These are phyloP conservation scores for Harpagifer antarcticus DNA, from an alignment of 2,797 vertebrate species.

Conservation along the genomic window DNA sequence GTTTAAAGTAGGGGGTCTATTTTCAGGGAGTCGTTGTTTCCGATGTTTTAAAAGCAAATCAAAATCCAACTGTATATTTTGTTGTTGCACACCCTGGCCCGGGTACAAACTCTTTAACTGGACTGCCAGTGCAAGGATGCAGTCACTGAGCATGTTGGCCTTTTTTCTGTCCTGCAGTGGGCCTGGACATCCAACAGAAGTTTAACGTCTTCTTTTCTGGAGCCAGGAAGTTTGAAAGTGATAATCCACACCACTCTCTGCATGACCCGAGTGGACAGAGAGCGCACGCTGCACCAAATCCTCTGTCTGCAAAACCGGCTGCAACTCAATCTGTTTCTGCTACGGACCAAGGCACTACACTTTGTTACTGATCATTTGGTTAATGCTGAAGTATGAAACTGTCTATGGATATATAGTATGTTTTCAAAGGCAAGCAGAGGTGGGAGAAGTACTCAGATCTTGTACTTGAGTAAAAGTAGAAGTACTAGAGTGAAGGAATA, in stretches of 20 bases:
- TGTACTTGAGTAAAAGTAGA: too few species aligned
- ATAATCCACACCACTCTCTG: slow-evolving; percentile 51
- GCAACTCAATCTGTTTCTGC: slow-evolving; percentile 28
- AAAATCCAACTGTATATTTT: too few species aligned
- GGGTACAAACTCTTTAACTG: not conserved
- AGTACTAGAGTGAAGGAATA: too few species aligned
- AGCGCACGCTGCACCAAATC: slow-evolving; percentile 17
- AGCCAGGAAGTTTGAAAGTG: slow-evolving; percentile 70
- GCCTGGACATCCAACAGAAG: slow-evolving; percentile 91
- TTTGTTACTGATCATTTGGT: not conserved
- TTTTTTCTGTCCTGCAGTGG: slow-evolving; percentile 83
- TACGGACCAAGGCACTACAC: slow-evolving; percentile 50
- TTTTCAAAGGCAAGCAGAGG: not conserved
- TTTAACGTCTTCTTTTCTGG: slow-evolving; percentile 88
- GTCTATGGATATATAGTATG: not conserved
- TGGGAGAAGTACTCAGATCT: too few species aligned
- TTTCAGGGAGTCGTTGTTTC: too few species aligned
- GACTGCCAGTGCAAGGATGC: not conserved
- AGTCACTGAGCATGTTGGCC: not conserved
- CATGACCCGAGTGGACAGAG: slow-evolving; percentile 26
- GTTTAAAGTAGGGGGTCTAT: too few species aligned
- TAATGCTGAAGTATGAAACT: not conserved
- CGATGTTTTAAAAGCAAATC: too few species aligned
- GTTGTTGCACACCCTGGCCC: not conserved
- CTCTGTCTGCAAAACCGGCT: slow-evolving; percentile 46